Evolutionary conservation across 1,140 invertebrate genomes (phyloP), one percentile per base, ranked within the genome.

Genomic region (Drosophila baimaii): DNA sequence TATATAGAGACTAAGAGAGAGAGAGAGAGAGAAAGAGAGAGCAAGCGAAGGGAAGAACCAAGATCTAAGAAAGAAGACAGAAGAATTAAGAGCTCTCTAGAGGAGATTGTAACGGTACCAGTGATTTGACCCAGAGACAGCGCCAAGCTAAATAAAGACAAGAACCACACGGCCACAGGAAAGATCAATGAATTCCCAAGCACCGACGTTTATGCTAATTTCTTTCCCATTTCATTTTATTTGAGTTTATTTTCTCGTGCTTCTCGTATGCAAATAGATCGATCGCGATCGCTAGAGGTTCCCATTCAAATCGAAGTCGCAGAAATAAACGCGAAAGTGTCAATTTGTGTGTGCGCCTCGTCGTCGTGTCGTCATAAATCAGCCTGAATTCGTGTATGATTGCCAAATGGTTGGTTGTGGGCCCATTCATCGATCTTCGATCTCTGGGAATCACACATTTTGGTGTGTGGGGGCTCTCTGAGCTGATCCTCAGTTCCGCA

Each of bases 291-390:
- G 9, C 8, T 31, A 31, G 8, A 31, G 15, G 8, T 69, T 69
- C 29, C 49, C 31, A 70, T 71, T 55, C 51, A 57, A 70, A 71
- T 70, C 49, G 19, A 58, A 58, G 33, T 61, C 52, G 27, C 25
- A 59, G 19, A 65, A 59, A 31, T n/a, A 49, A 71, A 71, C 43
- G 51, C 69, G 69, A 71, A 71, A 71, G 69, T 71, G 69, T 71
- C 52, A 71, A 49, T 70, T 69, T 65, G 44, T 47, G 33, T 51
- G 44, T 52, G 29, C n/a, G 46, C 29, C 29, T 8, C 7, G 17
- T 25, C 17, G 62, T 62, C 25, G 61, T 66, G 62, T 52, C 46
- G 65, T 71, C 66, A 71, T 71, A 71, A 71, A 71, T 71, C 68
- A 71, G 15, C n/a, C 31, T 13, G 31, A 47, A 43, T 62, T 62